A percentile compares a stretch with the other conserved stretches of the same genome.
Conservation (phyloP, 1,140 invertebrate genomes). For the Drosophila nigrodunni region DNA sequence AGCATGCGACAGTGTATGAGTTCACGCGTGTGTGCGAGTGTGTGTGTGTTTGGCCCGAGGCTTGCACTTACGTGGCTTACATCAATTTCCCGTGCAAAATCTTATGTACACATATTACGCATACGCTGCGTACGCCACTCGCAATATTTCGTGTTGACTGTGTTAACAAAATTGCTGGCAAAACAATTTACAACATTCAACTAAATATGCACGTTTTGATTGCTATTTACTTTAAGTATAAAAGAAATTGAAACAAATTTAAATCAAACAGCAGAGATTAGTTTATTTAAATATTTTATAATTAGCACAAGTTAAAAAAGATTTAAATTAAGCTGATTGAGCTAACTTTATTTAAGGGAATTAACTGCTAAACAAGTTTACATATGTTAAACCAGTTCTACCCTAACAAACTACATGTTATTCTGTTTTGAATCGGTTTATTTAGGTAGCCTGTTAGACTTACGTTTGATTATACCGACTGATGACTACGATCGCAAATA, state of each 20-base stretch:
- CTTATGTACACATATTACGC: conserved; percentile 21
- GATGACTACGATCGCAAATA: neutral
- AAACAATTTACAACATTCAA: conserved; percentile 35
- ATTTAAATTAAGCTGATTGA: no score
- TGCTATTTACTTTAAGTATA: conserved; percentile 9
- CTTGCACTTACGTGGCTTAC: conserved; percentile 15
- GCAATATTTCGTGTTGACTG: conserved; percentile 48
- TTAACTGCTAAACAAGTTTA: no score
- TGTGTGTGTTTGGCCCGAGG: conserved; percentile 20
- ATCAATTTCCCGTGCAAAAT: conserved; percentile 34
- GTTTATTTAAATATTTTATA: no score
- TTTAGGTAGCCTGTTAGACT: neutral
- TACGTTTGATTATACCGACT: neutral
- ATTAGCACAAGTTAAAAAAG: no score
- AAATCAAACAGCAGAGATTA: neutral
- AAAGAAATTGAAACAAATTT: neutral
- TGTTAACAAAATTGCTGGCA: conserved; percentile 50
- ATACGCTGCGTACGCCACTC: conserved; percentile 24
- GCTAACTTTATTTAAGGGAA: no score
- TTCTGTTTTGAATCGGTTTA: neutral
- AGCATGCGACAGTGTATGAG: neutral
- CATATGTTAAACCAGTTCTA: no score
- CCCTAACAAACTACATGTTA: no score
- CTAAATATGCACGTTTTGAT: conserved; percentile 10
- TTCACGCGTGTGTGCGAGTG: conserved; percentile 4